These are phyloP conservation scores for Tangara arthus DNA, from an alignment of 2,797 vertebrate genomes.

Conservation along the genomic window DNA sequence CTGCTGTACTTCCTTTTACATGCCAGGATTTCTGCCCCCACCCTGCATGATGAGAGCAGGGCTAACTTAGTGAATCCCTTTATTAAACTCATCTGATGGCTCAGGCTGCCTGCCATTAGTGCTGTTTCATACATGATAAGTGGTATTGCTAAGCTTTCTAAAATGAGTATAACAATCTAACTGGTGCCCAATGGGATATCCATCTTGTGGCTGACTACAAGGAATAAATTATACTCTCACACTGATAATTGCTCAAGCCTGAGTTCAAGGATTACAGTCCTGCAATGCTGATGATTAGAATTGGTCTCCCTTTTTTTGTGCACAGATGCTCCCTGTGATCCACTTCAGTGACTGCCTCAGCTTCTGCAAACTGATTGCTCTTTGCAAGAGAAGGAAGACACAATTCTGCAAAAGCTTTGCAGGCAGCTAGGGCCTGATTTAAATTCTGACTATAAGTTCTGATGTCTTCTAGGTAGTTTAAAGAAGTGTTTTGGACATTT, in stretches of 20 bases:
- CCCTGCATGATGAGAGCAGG: not conserved
- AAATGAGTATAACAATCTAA: not conserved
- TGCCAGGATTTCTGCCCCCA: not conserved
- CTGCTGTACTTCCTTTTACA: not conserved
- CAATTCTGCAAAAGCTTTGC: not conserved
- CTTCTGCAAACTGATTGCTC: slow-evolving; percentile 1
- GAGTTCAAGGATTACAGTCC: not conserved
- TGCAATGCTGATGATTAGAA: not conserved
- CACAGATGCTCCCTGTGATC: slow-evolving; percentile 20
- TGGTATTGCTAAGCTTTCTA: slow-evolving; percentile 2
- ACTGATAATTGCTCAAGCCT: slow-evolving; percentile 21
- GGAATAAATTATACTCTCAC: slow-evolving; percentile 31
- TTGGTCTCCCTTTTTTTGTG: not conserved
- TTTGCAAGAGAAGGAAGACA: not conserved
- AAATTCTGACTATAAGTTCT: not conserved
- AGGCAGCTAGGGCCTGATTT: not conserved
- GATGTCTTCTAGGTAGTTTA: not conserved
- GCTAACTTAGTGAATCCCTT: not conserved
- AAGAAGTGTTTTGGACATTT: not conserved
- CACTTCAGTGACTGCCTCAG: not conserved
- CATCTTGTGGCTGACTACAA: not conserved
- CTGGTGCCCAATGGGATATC: slow-evolving; percentile 25
- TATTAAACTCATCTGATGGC: not conserved
- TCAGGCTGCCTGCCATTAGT: not conserved
- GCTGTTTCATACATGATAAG: not conserved